Percentiles rank a stretch among this genome's conserved stretches.
phyloP scores from a whole-genome alignment of 2,113 vertebrate genomes.

The Romanogobio albipinnatus region DNA sequence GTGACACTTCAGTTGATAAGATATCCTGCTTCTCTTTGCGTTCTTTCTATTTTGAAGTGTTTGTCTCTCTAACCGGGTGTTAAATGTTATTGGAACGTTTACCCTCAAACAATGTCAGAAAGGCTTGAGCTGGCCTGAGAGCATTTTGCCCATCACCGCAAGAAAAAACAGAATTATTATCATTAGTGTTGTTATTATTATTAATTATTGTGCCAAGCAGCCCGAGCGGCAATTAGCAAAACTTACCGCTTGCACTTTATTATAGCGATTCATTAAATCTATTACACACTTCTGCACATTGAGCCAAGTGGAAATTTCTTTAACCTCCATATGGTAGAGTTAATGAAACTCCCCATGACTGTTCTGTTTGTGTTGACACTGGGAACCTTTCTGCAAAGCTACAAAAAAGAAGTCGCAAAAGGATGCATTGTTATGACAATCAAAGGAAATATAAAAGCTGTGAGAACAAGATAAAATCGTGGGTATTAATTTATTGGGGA shows the following conservation, averaged over 20 bases:
- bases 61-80: not conserved
- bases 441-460: not conserved
- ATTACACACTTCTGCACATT: constrained; percentile 4
- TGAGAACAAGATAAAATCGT: not conserved
- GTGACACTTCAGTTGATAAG: constrained; percentile 30
- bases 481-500: not conserved
- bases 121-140: not conserved
- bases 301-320: constrained; percentile 7
- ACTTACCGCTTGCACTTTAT: constrained; percentile 13
- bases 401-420: not conserved
- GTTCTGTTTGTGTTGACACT: not conserved
- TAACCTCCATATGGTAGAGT: constrained; percentile 22
- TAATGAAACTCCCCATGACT: constrained; percentile 16
- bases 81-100: not conserved
- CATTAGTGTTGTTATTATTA: not conserved
- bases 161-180: not conserved
- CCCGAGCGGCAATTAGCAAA: constrained; percentile 1
- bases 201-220: not conserved
- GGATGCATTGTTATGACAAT: not conserved
- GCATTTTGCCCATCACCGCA: not conserved
- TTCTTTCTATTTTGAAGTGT: not conserved
- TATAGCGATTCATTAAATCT: not conserved
- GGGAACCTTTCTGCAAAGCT: not conserved
- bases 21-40: constrained; percentile 14
- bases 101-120: not conserved